These are phyloP conservation scores for Eulimnadia texana DNA, from an alignment of 1,140 invertebrate genomes.

Conservation along the genomic window DNA sequence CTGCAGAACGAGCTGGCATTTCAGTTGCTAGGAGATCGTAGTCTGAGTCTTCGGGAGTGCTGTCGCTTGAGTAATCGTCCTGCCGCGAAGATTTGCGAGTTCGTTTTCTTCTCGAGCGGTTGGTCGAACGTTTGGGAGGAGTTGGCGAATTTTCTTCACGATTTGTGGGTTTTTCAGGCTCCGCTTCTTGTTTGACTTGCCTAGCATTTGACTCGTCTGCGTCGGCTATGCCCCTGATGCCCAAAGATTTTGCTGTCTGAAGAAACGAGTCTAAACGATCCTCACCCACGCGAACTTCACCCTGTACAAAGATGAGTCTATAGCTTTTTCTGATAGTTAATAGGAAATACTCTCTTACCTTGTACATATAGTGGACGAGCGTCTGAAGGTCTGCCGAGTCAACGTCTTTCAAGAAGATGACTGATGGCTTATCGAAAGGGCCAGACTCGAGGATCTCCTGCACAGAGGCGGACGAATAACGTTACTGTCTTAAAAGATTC, in stretches of 20 bases:
- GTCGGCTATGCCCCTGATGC: constrained; percentile 77
- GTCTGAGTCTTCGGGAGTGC: too few relatives aligned
- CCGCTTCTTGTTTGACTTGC: not conserved
- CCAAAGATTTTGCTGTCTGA: constrained; percentile 76
- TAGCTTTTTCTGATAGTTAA: not conserved
- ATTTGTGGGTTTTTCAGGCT: not conserved
- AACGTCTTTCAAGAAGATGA: constrained; percentile 54
- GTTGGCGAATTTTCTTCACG: not conserved
- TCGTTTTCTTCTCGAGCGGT: not conserved
- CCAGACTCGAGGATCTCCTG: constrained; percentile 46
- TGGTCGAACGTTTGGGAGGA: not conserved
- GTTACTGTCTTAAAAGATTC: not conserved
- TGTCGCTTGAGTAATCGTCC: too few relatives aligned
- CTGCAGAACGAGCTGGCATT: too few relatives aligned
- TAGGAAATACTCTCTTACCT: constrained; percentile 16
- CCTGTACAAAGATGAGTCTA: constrained; percentile 25
- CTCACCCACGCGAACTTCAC: constrained; percentile 84
- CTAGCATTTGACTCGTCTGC: not conserved
- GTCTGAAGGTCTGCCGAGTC: constrained; percentile 52
- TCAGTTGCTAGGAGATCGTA: too few relatives aligned
- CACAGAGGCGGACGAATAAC: not conserved
- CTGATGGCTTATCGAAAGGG: constrained; percentile 77
- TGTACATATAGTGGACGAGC: constrained; percentile 41
- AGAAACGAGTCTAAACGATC: constrained; percentile 74
- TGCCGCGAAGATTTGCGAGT: too few relatives aligned